These are phyloP conservation scores for Tokudaia muenninki DNA, from an alignment of 2,797 vertebrate species.

Conservation along the genomic window DNA sequence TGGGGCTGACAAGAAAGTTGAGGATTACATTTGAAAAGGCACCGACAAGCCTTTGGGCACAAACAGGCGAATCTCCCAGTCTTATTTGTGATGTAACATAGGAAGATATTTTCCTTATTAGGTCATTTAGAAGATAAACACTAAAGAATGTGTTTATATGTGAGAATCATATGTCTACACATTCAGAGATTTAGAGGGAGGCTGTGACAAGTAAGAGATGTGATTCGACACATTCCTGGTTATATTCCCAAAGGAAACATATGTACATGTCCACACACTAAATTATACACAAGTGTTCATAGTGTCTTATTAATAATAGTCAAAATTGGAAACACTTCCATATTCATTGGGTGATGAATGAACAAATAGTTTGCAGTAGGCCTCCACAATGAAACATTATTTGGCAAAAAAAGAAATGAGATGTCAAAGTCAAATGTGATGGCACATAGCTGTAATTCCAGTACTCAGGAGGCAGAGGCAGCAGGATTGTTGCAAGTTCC, in stretches of 20 bases:
- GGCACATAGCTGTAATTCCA: neutral
- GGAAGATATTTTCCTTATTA: slow-evolving; percentile 26
- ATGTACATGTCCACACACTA: neutral
- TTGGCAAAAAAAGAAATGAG: slow-evolving; percentile 48
- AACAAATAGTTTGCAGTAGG: neutral
- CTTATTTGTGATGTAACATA: slow-evolving; percentile 1
- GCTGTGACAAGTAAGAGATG: neutral
- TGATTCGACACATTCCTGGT: neutral
- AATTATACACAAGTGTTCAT: neutral
- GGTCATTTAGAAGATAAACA: slow-evolving; percentile 7
- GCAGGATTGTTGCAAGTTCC: neutral
- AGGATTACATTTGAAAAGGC: neutral
- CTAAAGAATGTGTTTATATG: neutral
- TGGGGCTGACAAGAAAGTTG: neutral
- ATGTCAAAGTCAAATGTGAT: neutral
- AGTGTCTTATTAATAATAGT: neutral
- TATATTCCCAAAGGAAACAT: neutral
- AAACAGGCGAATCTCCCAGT: neutral
- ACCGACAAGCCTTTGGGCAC: neutral
- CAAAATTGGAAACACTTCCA: neutral
- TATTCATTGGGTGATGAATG: neutral
- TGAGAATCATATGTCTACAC: neutral
- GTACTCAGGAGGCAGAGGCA: neutral
- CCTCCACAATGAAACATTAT: slow-evolving; percentile 12
- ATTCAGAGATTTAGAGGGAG: neutral